Evolutionary conservation across 2,888 invertebrate genomes (phyloP), one percentile per base, ranked within the genome.

Genomic region (Dynastes grantii): DNA sequence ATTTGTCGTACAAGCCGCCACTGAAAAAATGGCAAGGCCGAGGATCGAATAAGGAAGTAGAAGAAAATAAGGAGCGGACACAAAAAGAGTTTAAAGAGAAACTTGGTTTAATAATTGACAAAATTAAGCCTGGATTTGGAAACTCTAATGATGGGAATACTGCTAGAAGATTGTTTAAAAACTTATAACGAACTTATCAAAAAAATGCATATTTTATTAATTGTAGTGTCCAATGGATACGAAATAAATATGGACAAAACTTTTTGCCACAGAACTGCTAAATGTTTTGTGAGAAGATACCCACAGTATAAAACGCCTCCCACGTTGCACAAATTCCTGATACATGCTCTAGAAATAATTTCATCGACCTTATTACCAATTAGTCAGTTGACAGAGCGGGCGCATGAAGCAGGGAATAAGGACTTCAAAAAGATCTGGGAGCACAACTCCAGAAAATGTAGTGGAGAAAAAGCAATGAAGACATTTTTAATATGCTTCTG

Each of bases 11-110:
- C 68, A 80, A 78, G 73, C 65, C 82, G 1, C 63, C 76, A 1
- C 32, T 83, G 51, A 70, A 83, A 70, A 82, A 81, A 64, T 83
- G 83, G 83, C 80, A 81, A 80, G 81, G 80, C 63, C 80, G 81
- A 79, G 79, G 77, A 45, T 67, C 79, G 6, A 79, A 83, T 49
- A 82, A 81, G 76, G 75, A 79, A 63, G 80, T 77, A 5, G 32
- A 45, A 22, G 27, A 78, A 73, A 80, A 75, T 49, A 81, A 80
- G 53, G 32, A 32, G n/a, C 8, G 55, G 3, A 83, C 80, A 67
- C 82, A 82, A 80, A 64, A 79, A 29, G 76, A 79, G 64, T 82
- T 83, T 79, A 78, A 68, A 76, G 67, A 76, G 68, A 40, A 70
- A 79, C 32, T 55, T 68, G 78, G 82, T 65, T 68, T 79, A 73